Base-by-base conservation (phyloP, 2,888 invertebrate genomes). In the Plemyria rubiginata region DNA sequence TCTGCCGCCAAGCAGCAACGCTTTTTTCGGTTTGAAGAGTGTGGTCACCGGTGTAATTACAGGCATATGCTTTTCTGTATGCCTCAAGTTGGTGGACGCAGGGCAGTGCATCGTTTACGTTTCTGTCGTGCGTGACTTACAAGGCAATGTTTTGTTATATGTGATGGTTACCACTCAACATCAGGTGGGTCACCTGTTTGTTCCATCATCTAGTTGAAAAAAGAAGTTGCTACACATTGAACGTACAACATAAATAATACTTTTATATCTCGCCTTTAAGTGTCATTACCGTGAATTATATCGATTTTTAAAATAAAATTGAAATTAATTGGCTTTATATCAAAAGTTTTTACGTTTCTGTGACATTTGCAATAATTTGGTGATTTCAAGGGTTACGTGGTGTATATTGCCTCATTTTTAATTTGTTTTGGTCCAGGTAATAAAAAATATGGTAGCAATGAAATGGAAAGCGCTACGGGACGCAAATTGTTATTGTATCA, bases 331-430 rank as follows among this genome's bases (percentile, higher is more conserved):
- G 36, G 61, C 45, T 12, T 13, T 46, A 38, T 49, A 60, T 60
- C 50, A 60, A 66, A 62, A 62, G 55, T 62, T 68, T 36, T 69
- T 60, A 66, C 58, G 61, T 13, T 52, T 65, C 52, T 69, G 62
- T 60, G 65, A 69, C 67, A 67, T 67, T 67, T 60, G 53, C 49
- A 55, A 60, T 68, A 60, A 63, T 60, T 65, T 62, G 55, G 54
- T 53, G 66, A 66, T 65, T 66, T 66, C 46, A 54, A 45, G 16
- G 16, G 45, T 45, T 45, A 45, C 15, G 16, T 45, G 16, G 9
- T 13, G 13, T 13, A 16, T 45, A 45, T 45, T 45, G 45, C 45
- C 45, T 16, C 45, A 45, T 16, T 16, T 45, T 45, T 45, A 16
- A 45, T 45, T 45, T 16, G 16, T 45, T 38, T 52, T 28, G 40